These are phyloP conservation scores for Platyrinchus mystaceus DNA, from an alignment of 2,797 vertebrate species.

Conservation along the genomic window DNA sequence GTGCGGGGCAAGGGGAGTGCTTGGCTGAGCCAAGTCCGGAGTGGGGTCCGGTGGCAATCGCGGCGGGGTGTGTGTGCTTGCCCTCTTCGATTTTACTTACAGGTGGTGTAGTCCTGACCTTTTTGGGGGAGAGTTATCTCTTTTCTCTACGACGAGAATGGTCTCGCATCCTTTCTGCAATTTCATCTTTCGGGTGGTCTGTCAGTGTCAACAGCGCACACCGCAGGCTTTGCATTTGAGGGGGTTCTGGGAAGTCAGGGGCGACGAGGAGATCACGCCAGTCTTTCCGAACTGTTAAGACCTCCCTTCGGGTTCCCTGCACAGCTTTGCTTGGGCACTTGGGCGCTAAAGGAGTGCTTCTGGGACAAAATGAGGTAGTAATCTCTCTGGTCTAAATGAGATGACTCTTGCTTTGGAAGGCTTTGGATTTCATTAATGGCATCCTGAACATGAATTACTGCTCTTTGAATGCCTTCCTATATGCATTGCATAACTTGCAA, in stretches of 20 bases:
- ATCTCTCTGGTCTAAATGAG: neutral
- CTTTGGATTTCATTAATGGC: neutral
- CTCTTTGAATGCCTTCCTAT: neutral
- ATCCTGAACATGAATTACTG: neutral
- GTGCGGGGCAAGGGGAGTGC: accelerated
- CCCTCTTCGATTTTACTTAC: accelerated
- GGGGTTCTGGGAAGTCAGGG: neutral
- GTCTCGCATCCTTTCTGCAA: neutral
- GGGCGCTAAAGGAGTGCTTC: neutral
- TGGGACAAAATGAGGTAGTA: neutral
- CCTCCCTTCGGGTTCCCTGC: neutral
- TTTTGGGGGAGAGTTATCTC: neutral
- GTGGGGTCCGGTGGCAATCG: neutral
- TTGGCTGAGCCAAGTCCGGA: neutral
- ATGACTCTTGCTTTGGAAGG: neutral
- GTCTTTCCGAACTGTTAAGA: neutral
- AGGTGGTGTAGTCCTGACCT: neutral
- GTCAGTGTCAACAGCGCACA: accelerated
- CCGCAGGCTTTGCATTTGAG: neutral
- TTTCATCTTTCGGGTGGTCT: neutral
- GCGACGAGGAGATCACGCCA: neutral
- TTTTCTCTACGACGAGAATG: neutral
- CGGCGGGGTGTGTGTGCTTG: neutral
- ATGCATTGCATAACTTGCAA: neutral
- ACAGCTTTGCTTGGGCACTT: neutral